Evolutionary conservation across 2,113 vertebrate genomes (phyloP).

Genomic region (Eidolon helvum): DNA sequence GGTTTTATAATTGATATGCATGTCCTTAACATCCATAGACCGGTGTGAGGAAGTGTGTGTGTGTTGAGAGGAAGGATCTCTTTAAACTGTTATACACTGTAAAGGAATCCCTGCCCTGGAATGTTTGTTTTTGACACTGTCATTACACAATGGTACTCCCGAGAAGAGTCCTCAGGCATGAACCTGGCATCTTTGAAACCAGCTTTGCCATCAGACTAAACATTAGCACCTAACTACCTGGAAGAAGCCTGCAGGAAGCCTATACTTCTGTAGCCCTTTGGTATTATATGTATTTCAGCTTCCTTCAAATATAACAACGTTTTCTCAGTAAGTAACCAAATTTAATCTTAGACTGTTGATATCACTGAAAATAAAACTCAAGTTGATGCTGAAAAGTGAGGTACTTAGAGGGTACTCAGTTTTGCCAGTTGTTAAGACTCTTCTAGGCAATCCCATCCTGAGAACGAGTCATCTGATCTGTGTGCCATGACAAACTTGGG

Average conservation of each 20-base stretch:
- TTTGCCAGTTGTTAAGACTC: neutral
- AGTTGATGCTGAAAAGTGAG: slow-evolving; percentile 24
- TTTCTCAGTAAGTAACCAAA: slow-evolving; percentile 47
- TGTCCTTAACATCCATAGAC: neutral
- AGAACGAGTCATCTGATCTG: neutral
- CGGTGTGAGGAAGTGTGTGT: neutral
- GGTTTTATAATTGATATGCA: neutral
- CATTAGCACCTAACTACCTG: neutral
- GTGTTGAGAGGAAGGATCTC: neutral
- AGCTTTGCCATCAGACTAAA: neutral
- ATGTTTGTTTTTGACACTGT: neutral
- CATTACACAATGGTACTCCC: neutral
- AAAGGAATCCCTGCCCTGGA: neutral
- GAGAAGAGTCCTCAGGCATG: neutral
- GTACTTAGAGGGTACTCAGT: neutral
- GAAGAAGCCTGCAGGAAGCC: neutral
- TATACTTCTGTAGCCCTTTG: neutral
- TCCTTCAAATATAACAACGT: slow-evolving; percentile 20
- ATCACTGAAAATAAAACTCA: slow-evolving; percentile 31
- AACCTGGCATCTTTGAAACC: neutral
- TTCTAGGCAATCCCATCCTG: neutral
- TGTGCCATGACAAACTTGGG: neutral
- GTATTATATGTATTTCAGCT: neutral
- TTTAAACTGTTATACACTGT: neutral
- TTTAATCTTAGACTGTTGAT: slow-evolving; percentile 36